Evolutionary conservation across 2,888 invertebrate genomes (phyloP), one percentile per base, ranked within the genome.

Genomic region (Chrysomela aeneicollis): DNA sequence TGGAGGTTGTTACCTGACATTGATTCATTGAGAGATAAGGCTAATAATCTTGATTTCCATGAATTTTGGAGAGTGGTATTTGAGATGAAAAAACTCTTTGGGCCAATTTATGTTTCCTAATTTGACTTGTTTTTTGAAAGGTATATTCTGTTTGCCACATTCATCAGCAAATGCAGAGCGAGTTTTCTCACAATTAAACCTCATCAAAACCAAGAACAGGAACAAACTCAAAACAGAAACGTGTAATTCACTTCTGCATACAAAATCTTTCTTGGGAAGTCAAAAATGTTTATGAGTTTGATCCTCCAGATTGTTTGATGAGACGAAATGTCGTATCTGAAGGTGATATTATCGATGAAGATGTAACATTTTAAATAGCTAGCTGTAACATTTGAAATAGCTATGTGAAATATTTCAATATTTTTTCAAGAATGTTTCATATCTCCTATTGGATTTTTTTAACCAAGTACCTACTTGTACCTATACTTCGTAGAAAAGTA

Each of bases 151-250:
- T 47, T 26, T 68, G 17, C 68, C 66, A 5, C 68, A 68, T 49
- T 66, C 63, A 1, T 65, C 67, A n/a, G 62, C 62, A 15, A 51
- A 54, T 32, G 65, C 61, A 19, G 66, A 68, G 53, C 51, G 69
- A 52, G 51, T 60, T 10, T 69, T 69, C 59, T 67, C 67, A 6
- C 54, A 67, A 60, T 42, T 64, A 22, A 67, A 57, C 53, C 32
- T 63, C 19, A 57, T 67, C 8, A 64, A 67, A 63, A 62, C 62
- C n/a, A 61, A 69, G 46, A 30, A 58, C 9, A 60, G 67, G 17
- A 67, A 67, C 35, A 49, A 52, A 10, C 32, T 69, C 35, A 10
- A 59, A 10, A 47, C 55, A 1, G 58, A 51, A 10, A 66, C 66
- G 4, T 58, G 60, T 53, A 58, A 60, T 50, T 17, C 59, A 19